phyloP scores from a whole-genome alignment of 2,797 vertebrate genomes.

The Hypotaenidia philippensis region DNA sequence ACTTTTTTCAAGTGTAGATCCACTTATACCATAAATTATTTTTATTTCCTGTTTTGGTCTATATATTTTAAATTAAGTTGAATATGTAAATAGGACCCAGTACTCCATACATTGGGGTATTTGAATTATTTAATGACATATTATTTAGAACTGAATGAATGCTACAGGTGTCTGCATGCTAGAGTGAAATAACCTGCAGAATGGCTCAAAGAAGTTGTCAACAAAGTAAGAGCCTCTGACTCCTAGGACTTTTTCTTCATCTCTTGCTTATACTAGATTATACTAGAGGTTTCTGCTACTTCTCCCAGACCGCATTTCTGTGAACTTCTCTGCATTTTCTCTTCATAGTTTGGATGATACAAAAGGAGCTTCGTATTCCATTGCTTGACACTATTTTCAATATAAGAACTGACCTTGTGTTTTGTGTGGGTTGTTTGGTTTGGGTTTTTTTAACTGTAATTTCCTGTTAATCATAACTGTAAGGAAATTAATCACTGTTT shows the following conservation, averaged over 20 bases:
- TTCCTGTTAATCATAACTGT: neutral
- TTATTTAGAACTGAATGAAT: neutral
- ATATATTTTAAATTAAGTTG: no score
- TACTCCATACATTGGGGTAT: neutral
- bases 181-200: neutral
- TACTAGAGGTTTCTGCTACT: neutral
- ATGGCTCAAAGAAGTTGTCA: neutral
- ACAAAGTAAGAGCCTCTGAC: neutral
- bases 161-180: neutral
- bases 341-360: neutral
- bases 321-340: neutral
- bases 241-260: neutral
- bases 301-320: neutral
- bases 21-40: neutral
- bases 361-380: neutral
- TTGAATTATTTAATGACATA: neutral
- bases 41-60: neutral
- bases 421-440: neutral
- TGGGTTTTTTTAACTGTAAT: neutral
- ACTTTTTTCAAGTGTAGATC: neutral
- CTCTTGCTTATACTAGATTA: neutral
- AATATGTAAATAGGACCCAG: neutral
- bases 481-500: neutral
- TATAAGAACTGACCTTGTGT: neutral
- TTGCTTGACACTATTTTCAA: neutral